Evolutionary conservation across 1,140 invertebrate species (phyloP).

Genomic region (Pentalonia nigronervosa): DNA sequence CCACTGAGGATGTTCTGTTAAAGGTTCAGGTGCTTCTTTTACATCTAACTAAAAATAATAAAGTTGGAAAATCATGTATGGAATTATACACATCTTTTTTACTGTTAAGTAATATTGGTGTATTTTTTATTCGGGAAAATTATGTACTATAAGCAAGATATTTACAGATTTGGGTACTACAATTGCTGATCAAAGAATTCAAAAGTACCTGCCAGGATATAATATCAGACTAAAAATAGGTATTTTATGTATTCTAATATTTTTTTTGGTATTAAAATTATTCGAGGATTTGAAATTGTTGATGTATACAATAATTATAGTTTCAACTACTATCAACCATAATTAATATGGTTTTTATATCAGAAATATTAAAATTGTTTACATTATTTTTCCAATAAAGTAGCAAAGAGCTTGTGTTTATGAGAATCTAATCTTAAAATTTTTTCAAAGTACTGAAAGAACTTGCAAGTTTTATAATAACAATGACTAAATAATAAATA

Average conservation of each 20-base stretch:
- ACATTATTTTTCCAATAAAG: neutral
- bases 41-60: slow-evolving; percentile 81
- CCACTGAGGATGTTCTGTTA: slow-evolving; percentile 94
- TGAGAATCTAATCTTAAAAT: too few relatives aligned
- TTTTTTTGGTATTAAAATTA: too few relatives aligned
- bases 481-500: neutral
- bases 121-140: neutral
- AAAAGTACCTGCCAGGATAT: neutral
- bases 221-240: too few relatives aligned
- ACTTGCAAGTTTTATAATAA: neutral
- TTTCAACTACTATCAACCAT: too few relatives aligned
- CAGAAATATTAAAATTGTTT: neutral
- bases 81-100: neutral
- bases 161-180: neutral
- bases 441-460: too few relatives aligned
- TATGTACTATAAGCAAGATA: neutral
- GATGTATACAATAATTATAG: too few relatives aligned
- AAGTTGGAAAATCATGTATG: neutral
- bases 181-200: neutral
- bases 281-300: too few relatives aligned
- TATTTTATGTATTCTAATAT: too few relatives aligned
- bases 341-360: neutral
- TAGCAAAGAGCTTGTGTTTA: too few relatives aligned
- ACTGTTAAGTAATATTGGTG: neutral
- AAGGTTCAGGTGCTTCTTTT: slow-evolving; percentile 89